phyloP scores from a whole-genome alignment of 53 echinoderm and acorn worm species.

The Luidia sarsii region DNA sequence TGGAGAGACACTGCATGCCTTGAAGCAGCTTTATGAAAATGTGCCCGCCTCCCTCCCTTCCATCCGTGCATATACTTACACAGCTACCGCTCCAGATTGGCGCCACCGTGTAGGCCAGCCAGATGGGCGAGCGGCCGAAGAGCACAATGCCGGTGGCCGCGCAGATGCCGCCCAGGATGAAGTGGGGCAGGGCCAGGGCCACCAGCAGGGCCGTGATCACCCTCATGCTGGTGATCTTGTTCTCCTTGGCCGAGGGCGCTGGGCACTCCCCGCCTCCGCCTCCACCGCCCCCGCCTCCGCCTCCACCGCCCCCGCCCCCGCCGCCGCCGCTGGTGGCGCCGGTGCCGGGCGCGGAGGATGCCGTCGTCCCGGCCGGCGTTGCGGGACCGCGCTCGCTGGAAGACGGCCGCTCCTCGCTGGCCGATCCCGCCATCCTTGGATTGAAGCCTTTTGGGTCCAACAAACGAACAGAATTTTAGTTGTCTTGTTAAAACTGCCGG shows the following conservation, averaged over 20 bases:
- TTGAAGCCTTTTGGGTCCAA: too few relatives aligned
- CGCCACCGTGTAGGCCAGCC: constrained; percentile 87
- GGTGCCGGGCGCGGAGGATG: neutral
- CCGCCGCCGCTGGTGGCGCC: neutral
- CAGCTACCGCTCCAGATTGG: constrained; percentile 93
- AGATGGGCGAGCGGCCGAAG: constrained; percentile 70
- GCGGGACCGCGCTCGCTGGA: neutral
- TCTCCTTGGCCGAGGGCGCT: constrained; percentile 1
- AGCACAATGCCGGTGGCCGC: constrained; percentile 77
- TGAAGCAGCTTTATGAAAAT: too few relatives aligned
- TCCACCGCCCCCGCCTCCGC: too few relatives aligned
- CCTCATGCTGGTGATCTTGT: constrained; percentile 12
- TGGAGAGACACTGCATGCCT: too few relatives aligned
- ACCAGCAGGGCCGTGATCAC: constrained; percentile 44
- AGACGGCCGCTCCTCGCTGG: neutral
- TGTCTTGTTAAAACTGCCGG: too few relatives aligned
- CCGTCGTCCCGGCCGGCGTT: neutral
- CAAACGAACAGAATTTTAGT: too few relatives aligned
- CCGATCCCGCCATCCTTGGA: neutral
- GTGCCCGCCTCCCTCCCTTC: neutral
- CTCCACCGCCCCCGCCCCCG: neutral
- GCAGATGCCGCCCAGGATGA: constrained; percentile 72
- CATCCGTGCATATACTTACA: too few relatives aligned
- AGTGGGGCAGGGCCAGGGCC: constrained; percentile 79
- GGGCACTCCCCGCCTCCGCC: too few relatives aligned